Base-by-base conservation (phyloP, 1,140 invertebrate species). In the Polypedilum vanderplanki region DNA sequence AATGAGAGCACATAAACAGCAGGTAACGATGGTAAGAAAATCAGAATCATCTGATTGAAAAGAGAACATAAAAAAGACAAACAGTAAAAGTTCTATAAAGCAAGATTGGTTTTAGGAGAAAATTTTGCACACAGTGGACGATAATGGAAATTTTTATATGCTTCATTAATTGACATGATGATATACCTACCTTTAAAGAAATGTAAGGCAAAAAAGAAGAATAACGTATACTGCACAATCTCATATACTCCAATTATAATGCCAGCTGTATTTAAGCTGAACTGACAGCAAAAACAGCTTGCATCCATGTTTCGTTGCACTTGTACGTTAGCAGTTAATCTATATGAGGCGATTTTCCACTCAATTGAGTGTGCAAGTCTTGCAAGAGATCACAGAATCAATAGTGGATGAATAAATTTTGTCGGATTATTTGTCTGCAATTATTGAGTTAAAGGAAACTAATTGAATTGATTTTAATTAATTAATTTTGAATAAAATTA, bases 1-100 rank as follows among this genome's bases (percentile, higher is more conserved):
- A 22, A 70, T 70, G 17, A 70, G 65, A 20, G 65, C 65, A 70
- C 65, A 70, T 70, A 70, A 70, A 70, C 65, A 70, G 65, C 65
- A 70, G 65, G 65, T 70, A 18, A 70, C 65, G 17, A 70, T 70
- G n/a, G 65, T 70, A 20, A 70, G 65, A 20, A 70, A 70, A 70
- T 70, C 65, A 5, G 65, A 70, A 70, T 70, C 65, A 70, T 70
- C 65, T 70, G 65, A 15, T n/a, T 57, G 9, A 18, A 70, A 70
- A 70, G 18, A 20, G 65, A 22, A 12, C 9, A 70, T 8, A 70
- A 18, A 57, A 18, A 70, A 70, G 65, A 70, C 17, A 22, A 70
- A 70, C 17, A 70, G 20, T 22, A 70, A 57, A 70, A 70, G 46
- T 57, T 57, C 46, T 4, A 57, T 57, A 12, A 57, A 57, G 15